Conservation (phyloP, 2,797 vertebrate species). For the Intellagama lesueurii region DNA sequence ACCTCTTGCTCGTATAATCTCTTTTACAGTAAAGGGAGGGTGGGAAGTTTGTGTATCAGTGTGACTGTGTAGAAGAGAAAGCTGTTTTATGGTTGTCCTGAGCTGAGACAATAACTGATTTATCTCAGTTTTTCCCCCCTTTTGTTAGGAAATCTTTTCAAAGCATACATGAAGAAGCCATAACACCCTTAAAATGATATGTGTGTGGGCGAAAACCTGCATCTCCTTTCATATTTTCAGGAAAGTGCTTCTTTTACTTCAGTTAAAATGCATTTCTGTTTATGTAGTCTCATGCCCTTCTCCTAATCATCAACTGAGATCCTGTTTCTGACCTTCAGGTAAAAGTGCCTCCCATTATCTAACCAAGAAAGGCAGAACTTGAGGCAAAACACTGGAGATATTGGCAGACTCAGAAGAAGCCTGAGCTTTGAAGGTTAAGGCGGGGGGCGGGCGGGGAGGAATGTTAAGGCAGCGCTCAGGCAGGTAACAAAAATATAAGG, state of each 20-base stretch:
- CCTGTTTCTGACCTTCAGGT: background rate
- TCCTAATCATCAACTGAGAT: background rate
- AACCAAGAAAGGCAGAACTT: background rate
- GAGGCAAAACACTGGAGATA: background rate
- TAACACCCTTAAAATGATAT: background rate
- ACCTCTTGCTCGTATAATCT: conserved; percentile 56
- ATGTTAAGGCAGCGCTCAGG: background rate
- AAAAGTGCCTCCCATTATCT: background rate
- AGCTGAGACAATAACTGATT: conserved; percentile 30
- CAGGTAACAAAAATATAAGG: background rate
- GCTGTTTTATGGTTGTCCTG: conserved; percentile 33
- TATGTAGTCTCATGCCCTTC: too few relatives aligned
- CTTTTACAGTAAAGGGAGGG: conserved; percentile 31
- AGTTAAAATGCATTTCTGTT: background rate
- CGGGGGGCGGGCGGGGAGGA: too few relatives aligned
- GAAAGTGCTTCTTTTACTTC: background rate
- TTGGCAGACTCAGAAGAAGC: background rate
- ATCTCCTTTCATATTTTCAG: background rate
- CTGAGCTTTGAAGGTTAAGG: background rate
- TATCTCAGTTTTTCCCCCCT: conserved; percentile 18
- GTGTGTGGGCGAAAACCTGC: background rate
- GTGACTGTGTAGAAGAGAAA: background rate
- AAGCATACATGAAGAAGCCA: background rate
- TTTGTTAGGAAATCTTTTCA: conserved; percentile 1
- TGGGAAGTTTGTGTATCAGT: background rate